phyloP scores from a whole-genome alignment of 2,888 invertebrate genomes.

The Rotaria socialis region DNA sequence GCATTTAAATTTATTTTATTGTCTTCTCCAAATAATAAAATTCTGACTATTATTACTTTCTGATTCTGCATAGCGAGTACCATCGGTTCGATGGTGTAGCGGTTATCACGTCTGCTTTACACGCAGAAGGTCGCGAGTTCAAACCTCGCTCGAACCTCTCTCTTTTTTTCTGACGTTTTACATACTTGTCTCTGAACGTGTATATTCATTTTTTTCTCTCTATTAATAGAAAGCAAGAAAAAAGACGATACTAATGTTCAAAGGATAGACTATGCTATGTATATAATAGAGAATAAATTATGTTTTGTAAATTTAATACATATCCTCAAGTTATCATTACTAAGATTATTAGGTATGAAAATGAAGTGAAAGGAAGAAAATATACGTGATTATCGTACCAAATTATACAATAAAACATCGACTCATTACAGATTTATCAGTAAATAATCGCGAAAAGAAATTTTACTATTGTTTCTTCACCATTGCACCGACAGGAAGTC shows the following conservation, averaged over 20 bases:
- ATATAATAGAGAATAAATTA: too few relatives aligned
- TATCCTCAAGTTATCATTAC: not conserved
- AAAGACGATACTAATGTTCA: not conserved
- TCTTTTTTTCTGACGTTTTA: not conserved
- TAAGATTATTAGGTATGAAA: too few relatives aligned
- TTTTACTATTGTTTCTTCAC: not conserved
- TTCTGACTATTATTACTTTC: not conserved
- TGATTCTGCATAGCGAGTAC: not conserved
- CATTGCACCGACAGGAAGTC: not conserved
- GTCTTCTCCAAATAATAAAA: too few relatives aligned
- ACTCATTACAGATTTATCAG: too few relatives aligned
- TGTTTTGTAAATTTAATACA: not conserved
- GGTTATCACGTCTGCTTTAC: conserved; percentile 32
- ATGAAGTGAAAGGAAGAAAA: too few relatives aligned
- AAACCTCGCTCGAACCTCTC: conserved; percentile 29
- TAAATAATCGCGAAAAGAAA: too few relatives aligned
- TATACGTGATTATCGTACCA: too few relatives aligned
- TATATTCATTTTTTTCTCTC: not conserved
- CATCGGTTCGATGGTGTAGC: conserved; percentile 20
- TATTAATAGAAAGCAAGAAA: not conserved
- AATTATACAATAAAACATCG: too few relatives aligned
- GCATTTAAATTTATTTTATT: too few relatives aligned
- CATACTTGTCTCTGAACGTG: too few relatives aligned
- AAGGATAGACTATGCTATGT: too few relatives aligned
- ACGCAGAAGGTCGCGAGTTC: conserved; percentile 29